A percentile compares a stretch with the other conserved stretches of the same genome.
phyloP scores from a whole-genome alignment of 2,888 invertebrate species.

The Rhabditoides inermis region DNA sequence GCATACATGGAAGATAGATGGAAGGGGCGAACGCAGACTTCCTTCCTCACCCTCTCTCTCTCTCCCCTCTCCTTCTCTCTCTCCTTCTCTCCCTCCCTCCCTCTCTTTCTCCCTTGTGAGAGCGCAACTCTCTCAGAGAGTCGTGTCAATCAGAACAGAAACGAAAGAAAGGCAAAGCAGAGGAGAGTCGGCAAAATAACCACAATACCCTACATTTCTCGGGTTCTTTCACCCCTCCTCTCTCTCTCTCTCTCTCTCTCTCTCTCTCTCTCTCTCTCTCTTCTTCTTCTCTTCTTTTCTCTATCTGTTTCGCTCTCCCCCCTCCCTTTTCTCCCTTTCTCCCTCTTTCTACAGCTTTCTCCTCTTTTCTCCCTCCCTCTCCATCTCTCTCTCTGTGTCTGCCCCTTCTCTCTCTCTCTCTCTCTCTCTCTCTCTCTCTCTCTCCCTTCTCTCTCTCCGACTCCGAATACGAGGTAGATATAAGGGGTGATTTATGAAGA shows the following conservation, averaged over 20 bases:
- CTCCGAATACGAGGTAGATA: too few relatives aligned
- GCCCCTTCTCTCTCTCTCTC: slow-evolving; percentile 2
- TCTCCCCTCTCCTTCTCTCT: not conserved
- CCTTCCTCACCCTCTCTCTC: not conserved
- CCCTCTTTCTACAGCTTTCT: slow-evolving; percentile 7
- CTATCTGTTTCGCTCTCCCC: not conserved
- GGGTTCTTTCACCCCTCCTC: slow-evolving; percentile 2
- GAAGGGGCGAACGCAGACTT: too few relatives aligned
- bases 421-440: slow-evolving; percentile 4
- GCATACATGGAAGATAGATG: too few relatives aligned
- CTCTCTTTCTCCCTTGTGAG: not conserved
- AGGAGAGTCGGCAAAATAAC: not conserved
- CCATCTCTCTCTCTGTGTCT: slow-evolving; percentile 6
- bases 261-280: not conserved
- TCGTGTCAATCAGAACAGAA: not conserved
- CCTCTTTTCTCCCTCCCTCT: slow-evolving; percentile 4
- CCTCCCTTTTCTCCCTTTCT: not conserved
- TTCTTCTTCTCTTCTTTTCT: not conserved
- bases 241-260: not conserved
- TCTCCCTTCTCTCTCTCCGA: not conserved
- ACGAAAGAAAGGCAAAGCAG: too few relatives aligned
- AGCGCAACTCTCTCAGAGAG: not conserved
- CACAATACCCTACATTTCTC: not conserved
- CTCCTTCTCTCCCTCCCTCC: not conserved
- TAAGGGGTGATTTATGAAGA: too few relatives aligned